A percentile compares a stretch with the other conserved stretches of the same genome.
These are phyloP conservation scores for Dolichoris vasculosae DNA, from an alignment of 1,140 invertebrate species.

Conservation along the genomic window DNA sequence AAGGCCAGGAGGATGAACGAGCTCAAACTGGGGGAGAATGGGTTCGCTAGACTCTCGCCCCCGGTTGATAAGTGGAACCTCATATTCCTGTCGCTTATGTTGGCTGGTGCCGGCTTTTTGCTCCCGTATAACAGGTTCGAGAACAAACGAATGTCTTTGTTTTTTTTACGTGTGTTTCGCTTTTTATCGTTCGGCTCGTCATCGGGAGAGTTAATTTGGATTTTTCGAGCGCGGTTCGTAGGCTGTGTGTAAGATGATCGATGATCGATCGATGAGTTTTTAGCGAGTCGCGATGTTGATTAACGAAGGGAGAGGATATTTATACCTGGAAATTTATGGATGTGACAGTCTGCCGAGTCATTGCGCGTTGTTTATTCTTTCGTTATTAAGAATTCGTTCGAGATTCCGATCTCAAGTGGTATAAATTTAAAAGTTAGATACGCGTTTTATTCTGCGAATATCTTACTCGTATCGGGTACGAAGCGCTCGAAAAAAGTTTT, in stretches of 20 bases:
- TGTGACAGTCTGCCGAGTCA: no score
- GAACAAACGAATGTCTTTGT: background rate
- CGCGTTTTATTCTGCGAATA: no score
- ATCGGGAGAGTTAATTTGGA: background rate
- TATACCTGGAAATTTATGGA: no score
- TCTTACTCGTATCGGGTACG: background rate
- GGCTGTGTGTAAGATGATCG: background rate
- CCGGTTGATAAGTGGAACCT: constrained; percentile 85
- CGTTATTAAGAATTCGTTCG: no score
- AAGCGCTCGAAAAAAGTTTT: background rate
- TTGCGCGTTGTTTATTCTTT: no score
- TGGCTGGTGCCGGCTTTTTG: constrained; percentile 92
- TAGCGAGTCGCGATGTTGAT: no score
- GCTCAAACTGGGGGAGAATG: constrained; percentile 73
- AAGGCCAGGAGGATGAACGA: constrained; percentile 75
- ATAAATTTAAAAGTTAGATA: no score
- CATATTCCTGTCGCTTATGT: constrained; percentile 86
- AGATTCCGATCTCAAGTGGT: no score
- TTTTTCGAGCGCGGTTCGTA: background rate
- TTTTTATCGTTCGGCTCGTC: background rate
- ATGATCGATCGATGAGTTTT: background rate
- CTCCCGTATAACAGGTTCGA: constrained; percentile 90
- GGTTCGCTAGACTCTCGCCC: constrained; percentile 77
- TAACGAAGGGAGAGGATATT: no score
- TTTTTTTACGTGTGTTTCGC: background rate